phyloP scores from a whole-genome alignment of 2,113 vertebrate genomes.

The Scophthalmus maximus region DNA sequence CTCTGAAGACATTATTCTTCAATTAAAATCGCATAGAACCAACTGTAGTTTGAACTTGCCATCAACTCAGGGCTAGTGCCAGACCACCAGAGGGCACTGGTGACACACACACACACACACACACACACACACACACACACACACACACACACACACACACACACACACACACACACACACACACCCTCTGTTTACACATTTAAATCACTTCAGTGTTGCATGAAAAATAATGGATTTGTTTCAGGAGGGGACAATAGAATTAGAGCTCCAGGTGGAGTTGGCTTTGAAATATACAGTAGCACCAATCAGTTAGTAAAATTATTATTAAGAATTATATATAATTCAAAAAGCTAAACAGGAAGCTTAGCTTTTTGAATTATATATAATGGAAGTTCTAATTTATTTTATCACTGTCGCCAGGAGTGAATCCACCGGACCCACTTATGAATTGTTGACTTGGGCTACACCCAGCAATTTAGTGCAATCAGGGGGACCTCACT shows the following conservation, averaged over 20 bases:
- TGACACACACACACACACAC: slow-evolving; percentile 43
- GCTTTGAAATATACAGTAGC: slow-evolving; percentile 26
- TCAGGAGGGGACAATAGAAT: slow-evolving; percentile 21
- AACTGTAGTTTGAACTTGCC: neutral
- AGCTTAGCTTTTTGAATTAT: too few relatives aligned
- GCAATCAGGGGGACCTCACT: slow-evolving; percentile 13
- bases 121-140: slow-evolving; percentile 29
- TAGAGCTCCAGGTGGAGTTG: slow-evolving; percentile 8
- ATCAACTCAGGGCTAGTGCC: neutral
- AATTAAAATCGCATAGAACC: neutral
- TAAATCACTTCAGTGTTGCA: slow-evolving; percentile 32
- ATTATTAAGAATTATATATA: too few relatives aligned
- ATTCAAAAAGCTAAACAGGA: slow-evolving; percentile 61
- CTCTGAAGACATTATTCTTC: neutral
- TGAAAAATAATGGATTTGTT: slow-evolving; percentile 44
- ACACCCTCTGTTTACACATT: slow-evolving; percentile 36
- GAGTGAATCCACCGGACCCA: slow-evolving; percentile 42
- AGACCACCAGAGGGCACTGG: slow-evolving; percentile 72
- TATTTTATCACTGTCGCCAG: slow-evolving; percentile 62
- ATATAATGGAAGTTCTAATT: slow-evolving; percentile 74
- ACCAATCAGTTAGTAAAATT: slow-evolving; percentile 20
- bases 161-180: slow-evolving; percentile 41
- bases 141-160: slow-evolving; percentile 45
- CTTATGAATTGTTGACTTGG: slow-evolving; percentile 51
- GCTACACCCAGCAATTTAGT: slow-evolving; percentile 47